Conservation (phyloP, 1,140 invertebrate species). For the Aphis gossypii region DNA sequence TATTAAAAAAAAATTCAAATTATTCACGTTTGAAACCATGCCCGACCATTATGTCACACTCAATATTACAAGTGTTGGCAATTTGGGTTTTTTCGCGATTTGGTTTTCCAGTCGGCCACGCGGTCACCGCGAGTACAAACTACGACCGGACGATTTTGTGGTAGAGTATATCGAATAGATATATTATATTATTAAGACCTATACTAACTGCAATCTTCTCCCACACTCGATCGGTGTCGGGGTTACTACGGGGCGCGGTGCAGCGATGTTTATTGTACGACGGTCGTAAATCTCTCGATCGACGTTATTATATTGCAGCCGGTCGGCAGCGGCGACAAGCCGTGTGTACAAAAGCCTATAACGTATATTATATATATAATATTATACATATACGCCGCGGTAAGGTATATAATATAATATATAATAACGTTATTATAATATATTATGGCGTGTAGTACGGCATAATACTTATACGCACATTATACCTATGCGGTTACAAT, state of each 20-base stretch:
- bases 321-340: not conserved
- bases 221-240: not conserved
- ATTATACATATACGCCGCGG: not conserved
- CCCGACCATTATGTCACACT: too few relatives aligned
- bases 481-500: not conserved
- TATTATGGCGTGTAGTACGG: not conserved
- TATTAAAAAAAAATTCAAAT: too few relatives aligned
- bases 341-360: not conserved
- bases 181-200: not conserved
- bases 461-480: not conserved
- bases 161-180: not conserved
- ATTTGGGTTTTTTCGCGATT: not conserved
- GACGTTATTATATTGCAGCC: not conserved
- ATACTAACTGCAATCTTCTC: not conserved
- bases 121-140: not conserved
- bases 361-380: not conserved
- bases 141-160: not conserved
- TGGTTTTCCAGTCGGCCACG: not conserved
- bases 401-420: not conserved
- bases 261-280: not conserved
- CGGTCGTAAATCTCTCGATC: slow-evolving; percentile 15
- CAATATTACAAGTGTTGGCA: not conserved
- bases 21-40: too few relatives aligned
- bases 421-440: not conserved
- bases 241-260: not conserved